A percentile compares a stretch with the other conserved stretches of the same genome.
Conservation (phyloP, 2,888 invertebrate species). For the Drosophila yooni region DNA sequence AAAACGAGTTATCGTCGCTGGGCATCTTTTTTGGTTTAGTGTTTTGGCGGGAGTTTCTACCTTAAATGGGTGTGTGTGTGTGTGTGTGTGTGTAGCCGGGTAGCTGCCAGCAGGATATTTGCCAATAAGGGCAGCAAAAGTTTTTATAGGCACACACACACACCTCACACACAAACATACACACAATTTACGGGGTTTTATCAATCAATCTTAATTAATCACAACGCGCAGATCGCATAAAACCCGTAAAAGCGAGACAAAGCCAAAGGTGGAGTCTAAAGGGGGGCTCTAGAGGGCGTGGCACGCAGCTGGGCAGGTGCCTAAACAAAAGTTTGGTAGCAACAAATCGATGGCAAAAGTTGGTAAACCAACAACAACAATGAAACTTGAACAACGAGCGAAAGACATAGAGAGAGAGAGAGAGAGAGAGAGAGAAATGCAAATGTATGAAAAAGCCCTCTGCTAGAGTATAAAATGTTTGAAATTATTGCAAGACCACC, state of each 20-base stretch:
- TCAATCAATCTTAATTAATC: slow-evolving; percentile 85
- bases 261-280: slow-evolving; percentile 10
- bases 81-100: slow-evolving; percentile 32
- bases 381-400: slow-evolving; percentile 18
- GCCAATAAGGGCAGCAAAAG: slow-evolving; percentile 76
- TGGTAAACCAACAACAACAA: slow-evolving; percentile 4
- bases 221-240: slow-evolving; percentile 81
- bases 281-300: slow-evolving; percentile 42
- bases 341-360: slow-evolving; percentile 67
- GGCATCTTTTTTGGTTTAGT: slow-evolving; percentile 61
- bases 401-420: not conserved
- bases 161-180: slow-evolving; percentile 17
- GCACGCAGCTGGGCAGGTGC: slow-evolving; percentile 52
- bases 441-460: slow-evolving; percentile 8
- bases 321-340: slow-evolving; percentile 66
- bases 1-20: slow-evolving; percentile 48
- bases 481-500: slow-evolving; percentile 45
- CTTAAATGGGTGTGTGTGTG: slow-evolving; percentile 44
- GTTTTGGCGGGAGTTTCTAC: slow-evolving; percentile 50
- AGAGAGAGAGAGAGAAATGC: not conserved
- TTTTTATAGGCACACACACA: slow-evolving; percentile 74
- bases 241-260: slow-evolving; percentile 48
- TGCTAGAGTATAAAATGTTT: slow-evolving; percentile 47
- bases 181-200: slow-evolving; percentile 66
- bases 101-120: slow-evolving; percentile 77